Conservation (phyloP, 2,113 vertebrate genomes). For the Lonchura striata region DNA sequence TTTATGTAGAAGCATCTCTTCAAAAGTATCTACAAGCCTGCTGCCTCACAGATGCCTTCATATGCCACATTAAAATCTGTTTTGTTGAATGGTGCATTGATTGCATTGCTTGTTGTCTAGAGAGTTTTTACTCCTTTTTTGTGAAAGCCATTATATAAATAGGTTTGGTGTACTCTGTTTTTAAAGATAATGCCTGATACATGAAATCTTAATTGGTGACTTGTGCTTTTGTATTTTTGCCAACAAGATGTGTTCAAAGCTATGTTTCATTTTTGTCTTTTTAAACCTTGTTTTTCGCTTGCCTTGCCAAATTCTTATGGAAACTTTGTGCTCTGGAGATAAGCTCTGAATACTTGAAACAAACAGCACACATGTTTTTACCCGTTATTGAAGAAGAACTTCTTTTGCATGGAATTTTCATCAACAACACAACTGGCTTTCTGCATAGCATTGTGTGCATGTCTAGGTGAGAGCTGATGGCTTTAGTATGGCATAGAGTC, state of each 20-base stretch:
- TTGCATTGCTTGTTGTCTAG: background rate
- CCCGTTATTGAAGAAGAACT: background rate
- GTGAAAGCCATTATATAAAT: background rate
- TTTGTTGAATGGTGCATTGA: background rate
- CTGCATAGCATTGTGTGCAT: background rate
- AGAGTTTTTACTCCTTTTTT: background rate
- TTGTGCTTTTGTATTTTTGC: background rate
- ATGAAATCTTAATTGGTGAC: background rate
- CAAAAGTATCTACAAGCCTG: background rate
- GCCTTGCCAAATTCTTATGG: background rate
- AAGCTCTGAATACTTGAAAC: background rate
- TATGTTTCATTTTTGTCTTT: background rate
- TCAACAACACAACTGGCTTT: background rate
- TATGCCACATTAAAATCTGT: background rate
- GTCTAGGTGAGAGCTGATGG: background rate
- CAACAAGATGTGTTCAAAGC: background rate
- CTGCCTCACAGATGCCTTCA: background rate
- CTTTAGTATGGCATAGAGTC: background rate
- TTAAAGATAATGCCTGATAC: background rate
- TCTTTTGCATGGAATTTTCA: background rate
- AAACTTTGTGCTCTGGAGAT: background rate
- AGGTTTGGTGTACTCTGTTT: background rate
- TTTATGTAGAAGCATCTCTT: background rate
- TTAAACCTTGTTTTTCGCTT: background rate
- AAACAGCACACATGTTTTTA: background rate